Percentiles rank a stretch among this genome's conserved stretches.
These are phyloP conservation scores for Nothobranchius furzeri DNA, from an alignment of 2,113 vertebrate species.

Conservation along the genomic window DNA sequence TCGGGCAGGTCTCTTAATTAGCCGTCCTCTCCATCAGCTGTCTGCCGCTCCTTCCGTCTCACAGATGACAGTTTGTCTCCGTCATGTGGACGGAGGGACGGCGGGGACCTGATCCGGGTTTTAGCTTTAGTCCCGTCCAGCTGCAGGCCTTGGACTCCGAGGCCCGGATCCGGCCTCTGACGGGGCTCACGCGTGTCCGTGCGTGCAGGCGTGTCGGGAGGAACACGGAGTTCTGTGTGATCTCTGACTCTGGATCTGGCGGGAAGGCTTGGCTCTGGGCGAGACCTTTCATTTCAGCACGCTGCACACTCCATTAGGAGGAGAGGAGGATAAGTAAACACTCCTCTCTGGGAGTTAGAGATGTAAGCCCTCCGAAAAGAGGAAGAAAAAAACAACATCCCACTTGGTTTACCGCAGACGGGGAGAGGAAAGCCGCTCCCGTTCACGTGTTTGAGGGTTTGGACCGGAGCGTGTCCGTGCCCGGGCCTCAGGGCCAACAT, in stretches of 20 bases:
- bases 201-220: slow-evolving; percentile 10
- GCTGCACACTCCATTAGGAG: slow-evolving; percentile 74
- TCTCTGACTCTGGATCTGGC: slow-evolving; percentile 50
- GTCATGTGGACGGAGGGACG: slow-evolving; percentile 37
- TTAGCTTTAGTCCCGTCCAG: slow-evolving; percentile 32
- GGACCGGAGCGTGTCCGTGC: slow-evolving; percentile 19
- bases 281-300: slow-evolving; percentile 77
- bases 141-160: slow-evolving; percentile 33
- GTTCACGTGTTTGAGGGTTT: slow-evolving; percentile 35
- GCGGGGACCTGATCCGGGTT: slow-evolving; percentile 30
- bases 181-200: slow-evolving; percentile 12
- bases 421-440: slow-evolving; percentile 36
- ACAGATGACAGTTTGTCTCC: slow-evolving; percentile 67
- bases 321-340: slow-evolving; percentile 77
- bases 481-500: slow-evolving; percentile 29
- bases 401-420: slow-evolving; percentile 54
- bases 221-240: slow-evolving; percentile 46
- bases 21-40: slow-evolving; percentile 70
- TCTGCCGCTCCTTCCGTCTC: slow-evolving; percentile 68
- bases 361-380: slow-evolving; percentile 55
- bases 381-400: slow-evolving; percentile 46
- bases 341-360: slow-evolving; percentile 69
- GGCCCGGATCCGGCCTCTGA: slow-evolving; percentile 44
- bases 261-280: slow-evolving; percentile 64
- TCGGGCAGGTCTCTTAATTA: slow-evolving; percentile 81